Evolutionary conservation across 2,888 invertebrate species (phyloP).

Genomic region (Cerastis leucographa): DNA sequence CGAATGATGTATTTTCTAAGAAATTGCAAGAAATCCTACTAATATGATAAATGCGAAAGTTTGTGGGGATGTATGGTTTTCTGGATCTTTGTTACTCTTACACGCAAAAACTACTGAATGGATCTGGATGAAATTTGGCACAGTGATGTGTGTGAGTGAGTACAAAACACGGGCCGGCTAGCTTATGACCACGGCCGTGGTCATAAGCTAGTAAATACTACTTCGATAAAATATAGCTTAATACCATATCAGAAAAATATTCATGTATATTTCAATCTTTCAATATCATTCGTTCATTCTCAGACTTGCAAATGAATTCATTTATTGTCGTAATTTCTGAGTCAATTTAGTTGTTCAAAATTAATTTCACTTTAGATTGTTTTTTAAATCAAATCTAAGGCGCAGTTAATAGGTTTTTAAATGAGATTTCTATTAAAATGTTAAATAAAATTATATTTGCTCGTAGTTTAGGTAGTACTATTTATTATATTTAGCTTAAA

Average conservation of each 20-base stretch:
- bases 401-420: constrained; percentile 1
- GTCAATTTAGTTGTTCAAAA: constrained; percentile 29
- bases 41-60: no score
- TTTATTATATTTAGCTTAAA: background rate
- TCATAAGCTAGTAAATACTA: background rate
- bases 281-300: constrained; percentile 18
- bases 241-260: no score
- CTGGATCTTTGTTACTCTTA: no score
- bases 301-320: constrained; percentile 47
- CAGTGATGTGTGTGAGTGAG: no score
- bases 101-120: no score
- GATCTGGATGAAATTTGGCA: no score
- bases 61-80: no score
- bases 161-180: no score
- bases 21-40: background rate
- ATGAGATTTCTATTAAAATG: background rate
- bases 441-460: background rate
- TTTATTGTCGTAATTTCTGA: constrained; percentile 24
- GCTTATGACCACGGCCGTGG: no score
- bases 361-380: constrained; percentile 33
- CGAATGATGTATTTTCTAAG: background rate
- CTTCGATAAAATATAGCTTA: constrained; percentile 4
- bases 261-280: no score
- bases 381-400: no score
- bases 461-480: no score